phyloP scores from a whole-genome alignment of 2,113 vertebrate species.

The Tinamus guttatus region DNA sequence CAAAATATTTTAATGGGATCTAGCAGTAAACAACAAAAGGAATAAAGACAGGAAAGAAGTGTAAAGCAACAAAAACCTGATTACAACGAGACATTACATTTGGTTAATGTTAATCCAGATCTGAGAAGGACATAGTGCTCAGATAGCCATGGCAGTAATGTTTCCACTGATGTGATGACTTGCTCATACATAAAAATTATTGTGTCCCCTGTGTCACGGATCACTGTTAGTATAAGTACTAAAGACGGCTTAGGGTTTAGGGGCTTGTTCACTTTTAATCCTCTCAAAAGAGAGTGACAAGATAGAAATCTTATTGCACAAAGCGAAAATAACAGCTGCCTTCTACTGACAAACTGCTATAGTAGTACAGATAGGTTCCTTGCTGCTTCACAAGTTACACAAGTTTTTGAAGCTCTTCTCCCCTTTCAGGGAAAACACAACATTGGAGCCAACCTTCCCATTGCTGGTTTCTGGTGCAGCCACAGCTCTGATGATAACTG shows the following conservation, averaged over 20 bases:
- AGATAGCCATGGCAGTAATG: background rate
- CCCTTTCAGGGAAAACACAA: background rate
- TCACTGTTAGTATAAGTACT: background rate
- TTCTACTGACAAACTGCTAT: background rate
- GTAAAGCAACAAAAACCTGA: background rate
- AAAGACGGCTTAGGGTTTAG: background rate
- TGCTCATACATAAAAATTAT: background rate
- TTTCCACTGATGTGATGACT: background rate
- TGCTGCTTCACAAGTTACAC: background rate
- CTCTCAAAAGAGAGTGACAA: background rate
- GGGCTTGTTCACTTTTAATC: background rate
- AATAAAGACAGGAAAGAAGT: background rate
- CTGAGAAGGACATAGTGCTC: background rate
- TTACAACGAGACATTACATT: background rate
- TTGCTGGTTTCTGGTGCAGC: background rate
- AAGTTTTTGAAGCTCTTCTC: background rate
- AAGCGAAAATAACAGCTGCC: background rate
- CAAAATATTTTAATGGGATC: background rate
- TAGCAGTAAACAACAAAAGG: background rate
- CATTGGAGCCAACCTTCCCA: background rate
- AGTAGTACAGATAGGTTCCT: background rate
- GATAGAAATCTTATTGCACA: background rate
- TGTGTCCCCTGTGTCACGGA: background rate
- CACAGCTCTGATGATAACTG: background rate
- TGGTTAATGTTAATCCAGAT: background rate